A percentile compares a stretch with the other conserved stretches of the same genome.
These are phyloP conservation scores for Augochlora pura DNA, from an alignment of 1,140 invertebrate species.

Conservation along the genomic window DNA sequence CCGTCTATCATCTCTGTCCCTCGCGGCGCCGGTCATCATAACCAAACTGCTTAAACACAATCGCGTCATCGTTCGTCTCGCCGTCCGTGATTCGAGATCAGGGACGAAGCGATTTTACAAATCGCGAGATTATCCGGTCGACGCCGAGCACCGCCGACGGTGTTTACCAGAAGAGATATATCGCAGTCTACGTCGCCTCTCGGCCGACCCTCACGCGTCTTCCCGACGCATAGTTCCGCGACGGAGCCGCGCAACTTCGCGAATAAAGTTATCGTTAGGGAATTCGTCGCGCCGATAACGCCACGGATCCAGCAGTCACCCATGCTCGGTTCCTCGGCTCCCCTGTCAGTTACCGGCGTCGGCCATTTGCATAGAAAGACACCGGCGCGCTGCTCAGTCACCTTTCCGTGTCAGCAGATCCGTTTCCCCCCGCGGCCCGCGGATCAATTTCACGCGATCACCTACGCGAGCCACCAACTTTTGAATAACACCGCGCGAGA, in stretches of 20 bases:
- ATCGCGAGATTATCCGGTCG: constrained; percentile 38
- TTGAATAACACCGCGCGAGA: too few species aligned
- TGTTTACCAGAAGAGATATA: constrained; percentile 40
- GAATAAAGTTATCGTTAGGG: constrained; percentile 70
- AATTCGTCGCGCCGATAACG: constrained; percentile 67
- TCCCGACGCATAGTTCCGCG: constrained; percentile 14
- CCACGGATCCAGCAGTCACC: too few species aligned
- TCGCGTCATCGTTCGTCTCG: not conserved
- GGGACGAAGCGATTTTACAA: constrained; percentile 37
- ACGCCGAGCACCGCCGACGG: not conserved
- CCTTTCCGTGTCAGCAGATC: constrained; percentile 33
- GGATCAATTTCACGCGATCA: constrained; percentile 49
- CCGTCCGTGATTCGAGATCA: constrained; percentile 29
- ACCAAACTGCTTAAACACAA: constrained; percentile 14
- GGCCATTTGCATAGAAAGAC: constrained; percentile 66
- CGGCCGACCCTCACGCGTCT: constrained; percentile 4
- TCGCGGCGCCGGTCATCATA: constrained; percentile 5
- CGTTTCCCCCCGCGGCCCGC: constrained; percentile 29
- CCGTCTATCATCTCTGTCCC: too few species aligned
- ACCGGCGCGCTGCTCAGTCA: constrained; percentile 6
- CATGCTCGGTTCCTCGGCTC: constrained; percentile 60
- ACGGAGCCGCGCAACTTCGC: constrained; percentile 54
- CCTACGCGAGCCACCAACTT: not conserved
- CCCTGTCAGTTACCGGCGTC: constrained; percentile 36
- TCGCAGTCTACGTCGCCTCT: not conserved